Evolutionary conservation across 1,140 invertebrate genomes (phyloP).

Genomic region (Brachionus manjavacas): DNA sequence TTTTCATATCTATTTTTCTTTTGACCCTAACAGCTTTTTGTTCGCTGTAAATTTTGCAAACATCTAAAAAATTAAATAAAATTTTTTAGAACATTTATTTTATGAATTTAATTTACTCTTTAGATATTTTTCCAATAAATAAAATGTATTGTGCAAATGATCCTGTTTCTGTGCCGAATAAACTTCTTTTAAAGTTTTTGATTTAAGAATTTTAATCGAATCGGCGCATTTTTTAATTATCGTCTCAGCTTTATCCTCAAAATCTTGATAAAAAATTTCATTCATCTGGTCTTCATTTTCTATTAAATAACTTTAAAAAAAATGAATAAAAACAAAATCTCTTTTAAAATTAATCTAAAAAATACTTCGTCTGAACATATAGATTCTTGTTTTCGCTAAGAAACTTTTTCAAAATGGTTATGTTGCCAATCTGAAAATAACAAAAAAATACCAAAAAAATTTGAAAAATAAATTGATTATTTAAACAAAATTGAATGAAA

Average conservation of each 20-base stretch:
- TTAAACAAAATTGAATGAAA: not conserved
- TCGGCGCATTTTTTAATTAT: slow-evolving; percentile 37
- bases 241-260: not conserved
- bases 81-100: not conserved
- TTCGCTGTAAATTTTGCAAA: slow-evolving; percentile 28
- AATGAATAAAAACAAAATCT: not conserved
- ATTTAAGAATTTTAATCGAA: not conserved
- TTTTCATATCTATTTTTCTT: slow-evolving; percentile 11
- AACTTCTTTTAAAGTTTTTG: not conserved
- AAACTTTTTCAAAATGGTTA: slow-evolving; percentile 26
- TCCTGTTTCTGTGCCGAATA: not conserved
- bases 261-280: slow-evolving; percentile 1
- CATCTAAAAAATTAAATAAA: not conserved
- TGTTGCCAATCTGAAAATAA: slow-evolving; percentile 10
- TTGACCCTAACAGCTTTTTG: slow-evolving; percentile 18
- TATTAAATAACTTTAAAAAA: not conserved
- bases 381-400: slow-evolving; percentile 22
- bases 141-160: slow-evolving; percentile 1
- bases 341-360: not conserved
- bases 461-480: not conserved
- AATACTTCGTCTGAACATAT: slow-evolving; percentile 19
- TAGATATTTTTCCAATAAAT: slow-evolving; percentile 38
- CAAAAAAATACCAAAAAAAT: no score
- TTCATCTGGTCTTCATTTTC: not conserved
- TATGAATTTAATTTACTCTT: not conserved